Conservation (phyloP, 2,113 vertebrate species). For the Tychaedon coryphoeus region DNA sequence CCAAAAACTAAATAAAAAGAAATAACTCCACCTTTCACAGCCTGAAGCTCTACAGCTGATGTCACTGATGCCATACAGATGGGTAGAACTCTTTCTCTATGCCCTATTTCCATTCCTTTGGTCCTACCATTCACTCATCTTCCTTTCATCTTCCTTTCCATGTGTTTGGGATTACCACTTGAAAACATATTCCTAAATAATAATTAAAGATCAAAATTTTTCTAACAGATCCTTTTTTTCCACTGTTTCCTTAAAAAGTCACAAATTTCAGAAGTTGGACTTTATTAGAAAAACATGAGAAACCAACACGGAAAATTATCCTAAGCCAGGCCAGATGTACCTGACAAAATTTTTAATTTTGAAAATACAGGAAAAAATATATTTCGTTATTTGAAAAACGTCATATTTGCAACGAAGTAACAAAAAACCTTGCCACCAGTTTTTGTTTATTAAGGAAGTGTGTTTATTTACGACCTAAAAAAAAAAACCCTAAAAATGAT, state of each 20-base stretch:
- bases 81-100: background rate
- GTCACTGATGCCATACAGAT: background rate
- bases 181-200: background rate
- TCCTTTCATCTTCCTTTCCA: background rate
- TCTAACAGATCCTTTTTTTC: background rate
- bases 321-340: background rate
- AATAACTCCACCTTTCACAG: fast-evolving
- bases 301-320: background rate
- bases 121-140: background rate
- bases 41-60: background rate
- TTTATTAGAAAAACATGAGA: background rate
- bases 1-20: fast-evolving
- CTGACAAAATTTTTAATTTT: background rate
- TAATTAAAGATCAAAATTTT: background rate
- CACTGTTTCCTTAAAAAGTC: background rate
- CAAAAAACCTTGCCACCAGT: fast-evolving
- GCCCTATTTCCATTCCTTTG: background rate
- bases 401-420: background rate
- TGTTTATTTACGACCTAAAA: background rate
- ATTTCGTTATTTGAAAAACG: background rate
- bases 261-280: background rate
- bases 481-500: fast-evolving
- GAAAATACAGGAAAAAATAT: background rate
- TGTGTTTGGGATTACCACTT: background rate
- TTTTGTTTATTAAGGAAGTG: background rate